Base-by-base conservation (phyloP, 1,140 invertebrate species). In the Nephila pilipes region DNA sequence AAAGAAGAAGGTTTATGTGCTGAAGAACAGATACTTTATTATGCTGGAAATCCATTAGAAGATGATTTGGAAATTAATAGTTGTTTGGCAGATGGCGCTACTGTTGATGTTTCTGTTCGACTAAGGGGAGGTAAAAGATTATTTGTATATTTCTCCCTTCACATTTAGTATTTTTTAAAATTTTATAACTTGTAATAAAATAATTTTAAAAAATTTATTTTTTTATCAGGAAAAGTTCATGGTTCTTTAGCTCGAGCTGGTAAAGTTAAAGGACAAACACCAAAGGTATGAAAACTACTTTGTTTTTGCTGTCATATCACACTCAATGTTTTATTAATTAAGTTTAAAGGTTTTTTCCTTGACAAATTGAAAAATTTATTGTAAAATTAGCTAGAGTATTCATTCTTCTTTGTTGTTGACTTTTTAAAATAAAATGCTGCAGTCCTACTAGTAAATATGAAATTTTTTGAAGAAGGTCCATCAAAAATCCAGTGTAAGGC, bases 191-290 rank as follows among this genome's bases (percentile, higher is more conserved):
- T 80, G 32, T 38, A 22, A 12, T 80, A n/a, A 38, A 20, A 38
- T 38, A 20, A 18, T 5, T 81, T 54, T 2, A 46, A 18, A 46
- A 60, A 0, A 0, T 60, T 16, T 85, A 32, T 85, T 1, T 57
- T 55, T 54, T 25, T n/a, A 22, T 88, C 94, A 97, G 97, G 97
- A 95, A 98, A 99, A 97, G 99, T 99, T 93, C 99, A 99, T 96
- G 99, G 99, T 95, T 99, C 99, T 94, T 96, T 99, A 94, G 99
- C 99, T 97, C 99, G 99, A 98, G 99, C 99, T 96, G 99, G 99
- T 95, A 99, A 99, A 97, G 99, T 99, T 79, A 99, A 99, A 95
- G 99, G 99, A 94, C 99, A 99, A 96, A 99, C 99, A 36, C 99
- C 99, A 22, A 99, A 99, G 96, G 98, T 97, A 95, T 95, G 93